A percentile compares a stretch with the other conserved stretches of the same genome.
Conservation (phyloP, 2,888 invertebrate species). For the Euplexia lucipara region DNA sequence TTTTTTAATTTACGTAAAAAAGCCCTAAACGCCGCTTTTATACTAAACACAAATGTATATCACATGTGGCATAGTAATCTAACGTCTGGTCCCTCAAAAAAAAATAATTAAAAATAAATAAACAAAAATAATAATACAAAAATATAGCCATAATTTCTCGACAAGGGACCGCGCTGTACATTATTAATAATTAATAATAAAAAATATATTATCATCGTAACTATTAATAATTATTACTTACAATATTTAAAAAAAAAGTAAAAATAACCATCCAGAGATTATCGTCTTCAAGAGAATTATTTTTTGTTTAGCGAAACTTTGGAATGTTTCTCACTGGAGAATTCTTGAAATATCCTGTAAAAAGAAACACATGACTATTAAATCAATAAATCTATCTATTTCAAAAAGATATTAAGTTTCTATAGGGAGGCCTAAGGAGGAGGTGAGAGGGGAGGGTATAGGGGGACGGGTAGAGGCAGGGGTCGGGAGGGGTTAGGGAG, state of each 20-base stretch:
- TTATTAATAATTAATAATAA: conserved; percentile 55
- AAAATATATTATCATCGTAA: conserved; percentile 65
- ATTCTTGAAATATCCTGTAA: conserved; percentile 86
- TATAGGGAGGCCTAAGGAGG: no score
- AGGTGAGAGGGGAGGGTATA: no score
- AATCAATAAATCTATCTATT: no score
- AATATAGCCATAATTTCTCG: conserved; percentile 35
- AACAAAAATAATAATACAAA: conserved; percentile 49
- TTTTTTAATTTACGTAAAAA: no score
- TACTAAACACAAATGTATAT: conserved; percentile 56
- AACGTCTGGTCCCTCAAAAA: conserved; percentile 49
- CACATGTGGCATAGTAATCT: conserved; percentile 65
- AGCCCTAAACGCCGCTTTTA: conserved; percentile 9
- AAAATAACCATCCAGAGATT: conserved; percentile 82
- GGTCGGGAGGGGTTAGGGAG: no score
- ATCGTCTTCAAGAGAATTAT: conserved; percentile 80
- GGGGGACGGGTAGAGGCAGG: no score
- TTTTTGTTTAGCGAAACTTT: conserved; percentile 72
- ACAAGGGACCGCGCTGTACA: conserved; percentile 47
- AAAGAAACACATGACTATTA: conserved; percentile 43
- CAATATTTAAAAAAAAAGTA: conserved; percentile 68
- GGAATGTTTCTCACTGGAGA: conserved; percentile 89
- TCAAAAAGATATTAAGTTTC: no score
- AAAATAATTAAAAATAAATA: conserved; percentile 46
- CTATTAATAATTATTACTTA: conserved; percentile 58